These are phyloP conservation scores for Eulithis prunata DNA, from an alignment of 2,888 invertebrate genomes.

Conservation along the genomic window DNA sequence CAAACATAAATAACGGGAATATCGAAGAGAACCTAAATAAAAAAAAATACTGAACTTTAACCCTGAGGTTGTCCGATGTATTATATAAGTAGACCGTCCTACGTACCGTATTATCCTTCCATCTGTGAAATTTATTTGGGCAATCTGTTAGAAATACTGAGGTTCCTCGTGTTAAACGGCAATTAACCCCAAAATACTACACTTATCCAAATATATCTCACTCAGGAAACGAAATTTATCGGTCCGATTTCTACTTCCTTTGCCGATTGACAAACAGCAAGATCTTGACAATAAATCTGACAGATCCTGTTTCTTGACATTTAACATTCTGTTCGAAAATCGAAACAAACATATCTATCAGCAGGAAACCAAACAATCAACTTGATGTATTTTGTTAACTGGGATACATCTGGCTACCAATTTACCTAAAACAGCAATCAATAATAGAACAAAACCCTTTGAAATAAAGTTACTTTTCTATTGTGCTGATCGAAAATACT, in stretches of 20 bases:
- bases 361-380: constrained; percentile 70
- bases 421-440: constrained; percentile 17
- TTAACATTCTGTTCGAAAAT: constrained; percentile 41
- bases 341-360: constrained; percentile 61
- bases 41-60: no score
- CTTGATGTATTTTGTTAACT: constrained; percentile 75
- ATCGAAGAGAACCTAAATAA: no score
- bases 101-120: no score
- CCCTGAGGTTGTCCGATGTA: no score
- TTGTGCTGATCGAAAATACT: constrained; percentile 12
- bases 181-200: constrained; percentile 24
- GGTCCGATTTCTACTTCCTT: constrained; percentile 28
- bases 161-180: constrained; percentile 23
- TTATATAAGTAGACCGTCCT: no score
- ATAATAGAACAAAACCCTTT: constrained; percentile 46
- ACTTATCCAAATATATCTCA: constrained; percentile 19
- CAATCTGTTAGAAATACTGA: constrained; percentile 6
- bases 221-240: constrained; percentile 31
- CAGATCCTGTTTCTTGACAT: constrained; percentile 44
- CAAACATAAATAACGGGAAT: no score
- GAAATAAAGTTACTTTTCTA: constrained; percentile 18
- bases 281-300: constrained; percentile 34
- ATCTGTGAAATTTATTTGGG: no score
- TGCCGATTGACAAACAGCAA: constrained; percentile 30
- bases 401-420: constrained; percentile 60